Percentiles rank a stretch among this genome's conserved stretches.
Conservation (phyloP, 2,113 vertebrate species). For the Orthonyx spaldingii region DNA sequence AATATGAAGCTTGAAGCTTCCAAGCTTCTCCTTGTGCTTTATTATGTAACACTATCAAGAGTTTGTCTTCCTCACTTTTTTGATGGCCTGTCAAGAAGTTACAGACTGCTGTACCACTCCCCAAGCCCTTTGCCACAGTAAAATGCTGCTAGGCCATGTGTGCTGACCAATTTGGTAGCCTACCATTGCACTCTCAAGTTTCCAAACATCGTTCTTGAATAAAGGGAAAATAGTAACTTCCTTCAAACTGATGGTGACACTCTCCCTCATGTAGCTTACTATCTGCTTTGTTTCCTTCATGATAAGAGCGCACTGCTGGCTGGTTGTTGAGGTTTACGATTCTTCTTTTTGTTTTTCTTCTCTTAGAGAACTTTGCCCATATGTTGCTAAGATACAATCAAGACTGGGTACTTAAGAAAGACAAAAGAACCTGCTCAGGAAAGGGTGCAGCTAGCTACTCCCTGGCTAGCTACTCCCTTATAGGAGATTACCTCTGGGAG, state of each 20-base stretch:
- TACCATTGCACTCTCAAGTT: neutral
- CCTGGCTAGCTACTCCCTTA: no score
- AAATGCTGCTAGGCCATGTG: neutral
- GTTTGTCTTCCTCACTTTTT: neutral
- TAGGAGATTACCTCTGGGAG: no score
- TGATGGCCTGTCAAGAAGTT: neutral
- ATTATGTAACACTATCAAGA: neutral
- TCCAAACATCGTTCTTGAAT: neutral
- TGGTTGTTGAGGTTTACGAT: no score
- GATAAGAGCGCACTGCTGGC: neutral
- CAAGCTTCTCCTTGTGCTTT: neutral
- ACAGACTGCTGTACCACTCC: neutral
- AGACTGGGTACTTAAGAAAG: no score
- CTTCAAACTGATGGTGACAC: neutral
- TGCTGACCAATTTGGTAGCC: neutral
- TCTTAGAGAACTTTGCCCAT: no score
- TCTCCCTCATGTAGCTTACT: neutral
- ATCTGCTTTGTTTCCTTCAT: neutral
- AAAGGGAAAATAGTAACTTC: neutral
- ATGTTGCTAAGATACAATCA: no score
- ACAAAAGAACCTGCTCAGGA: no score
- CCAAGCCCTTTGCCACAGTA: neutral
- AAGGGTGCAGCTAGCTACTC: no score
- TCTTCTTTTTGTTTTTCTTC: no score
- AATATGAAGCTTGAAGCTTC: neutral